A percentile compares a stretch with the other conserved stretches of the same genome.
Conservation (phyloP, 2,888 invertebrate species). For the Phymatocera aterrima region DNA sequence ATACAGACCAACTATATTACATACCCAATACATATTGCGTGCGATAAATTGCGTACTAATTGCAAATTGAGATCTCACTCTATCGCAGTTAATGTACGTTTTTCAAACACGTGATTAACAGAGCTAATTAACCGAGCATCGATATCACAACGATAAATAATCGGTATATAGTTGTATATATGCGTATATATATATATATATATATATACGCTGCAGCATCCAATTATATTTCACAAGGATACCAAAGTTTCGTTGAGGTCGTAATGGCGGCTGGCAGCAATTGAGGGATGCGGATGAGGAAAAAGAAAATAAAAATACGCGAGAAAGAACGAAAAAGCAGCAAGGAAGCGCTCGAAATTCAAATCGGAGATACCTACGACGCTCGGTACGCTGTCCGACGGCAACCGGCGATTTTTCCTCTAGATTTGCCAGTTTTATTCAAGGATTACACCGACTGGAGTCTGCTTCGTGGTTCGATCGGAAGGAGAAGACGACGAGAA, state of each 20-base stretch:
- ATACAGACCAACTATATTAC: too few relatives aligned
- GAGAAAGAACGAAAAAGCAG: too few relatives aligned
- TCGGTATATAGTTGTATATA: too few relatives aligned
- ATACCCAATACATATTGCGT: too few relatives aligned
- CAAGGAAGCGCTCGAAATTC: not conserved
- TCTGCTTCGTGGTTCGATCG: not conserved
- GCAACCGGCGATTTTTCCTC: conserved; percentile 13
- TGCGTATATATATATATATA: too few relatives aligned
- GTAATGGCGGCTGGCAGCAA: not conserved
- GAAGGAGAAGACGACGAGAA: not conserved
- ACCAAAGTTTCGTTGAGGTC: not conserved
- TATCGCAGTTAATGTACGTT: not conserved
- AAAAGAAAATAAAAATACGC: too few relatives aligned
- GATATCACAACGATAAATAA: not conserved
- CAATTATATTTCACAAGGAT: not conserved
- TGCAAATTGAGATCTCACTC: not conserved
- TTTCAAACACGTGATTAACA: not conserved
- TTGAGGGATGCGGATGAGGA: not conserved
- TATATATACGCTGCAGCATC: too few relatives aligned
- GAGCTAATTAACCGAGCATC: conserved; percentile 5
- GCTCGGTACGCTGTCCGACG: conserved; percentile 8
- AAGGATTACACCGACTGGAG: not conserved
- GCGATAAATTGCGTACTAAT: conserved; percentile 21
- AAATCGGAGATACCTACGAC: not conserved
- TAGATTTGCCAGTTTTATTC: not conserved